Conservation (phyloP, 1,140 invertebrate genomes). For the Tetramorium alpestre region DNA sequence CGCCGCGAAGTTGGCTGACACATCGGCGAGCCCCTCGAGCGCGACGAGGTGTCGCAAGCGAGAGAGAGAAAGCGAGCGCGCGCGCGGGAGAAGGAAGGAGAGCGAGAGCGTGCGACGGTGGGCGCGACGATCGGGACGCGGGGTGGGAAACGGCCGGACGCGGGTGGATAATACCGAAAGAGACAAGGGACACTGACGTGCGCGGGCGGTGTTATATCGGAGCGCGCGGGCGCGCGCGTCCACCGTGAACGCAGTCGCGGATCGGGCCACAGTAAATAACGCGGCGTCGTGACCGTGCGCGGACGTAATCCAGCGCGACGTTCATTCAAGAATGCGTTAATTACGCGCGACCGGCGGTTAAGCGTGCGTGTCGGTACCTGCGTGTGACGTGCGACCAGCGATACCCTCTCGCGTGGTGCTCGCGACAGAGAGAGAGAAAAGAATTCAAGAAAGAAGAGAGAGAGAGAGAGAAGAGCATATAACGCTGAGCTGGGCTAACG, state of each 20-base stretch:
- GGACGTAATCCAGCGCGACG: slow-evolving; percentile 30
- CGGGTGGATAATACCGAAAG: slow-evolving; percentile 56
- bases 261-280: not conserved
- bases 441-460: not conserved
- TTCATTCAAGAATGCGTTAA: slow-evolving; percentile 77
- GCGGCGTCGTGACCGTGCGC: slow-evolving; percentile 10
- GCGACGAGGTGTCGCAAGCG: slow-evolving; percentile 30
- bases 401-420: not conserved
- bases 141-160: slow-evolving; percentile 26
- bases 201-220: slow-evolving; percentile 25
- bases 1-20: slow-evolving; percentile 63
- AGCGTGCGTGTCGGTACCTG: slow-evolving; percentile 49
- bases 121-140: slow-evolving; percentile 1
- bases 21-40: slow-evolving; percentile 53
- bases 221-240: slow-evolving; percentile 53
- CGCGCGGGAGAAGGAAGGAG: slow-evolving; percentile 24
- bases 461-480: not conserved
- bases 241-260: slow-evolving; percentile 14
- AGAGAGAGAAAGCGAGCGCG: not conserved
- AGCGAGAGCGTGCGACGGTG: not conserved
- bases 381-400: slow-evolving; percentile 32
- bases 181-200: slow-evolving; percentile 61
- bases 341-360: slow-evolving; percentile 52
- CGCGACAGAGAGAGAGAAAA: not conserved
- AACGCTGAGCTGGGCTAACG: slow-evolving; percentile 31